Conservation (phyloP, 2,888 invertebrate genomes). For the Parnassius orleans region DNA sequence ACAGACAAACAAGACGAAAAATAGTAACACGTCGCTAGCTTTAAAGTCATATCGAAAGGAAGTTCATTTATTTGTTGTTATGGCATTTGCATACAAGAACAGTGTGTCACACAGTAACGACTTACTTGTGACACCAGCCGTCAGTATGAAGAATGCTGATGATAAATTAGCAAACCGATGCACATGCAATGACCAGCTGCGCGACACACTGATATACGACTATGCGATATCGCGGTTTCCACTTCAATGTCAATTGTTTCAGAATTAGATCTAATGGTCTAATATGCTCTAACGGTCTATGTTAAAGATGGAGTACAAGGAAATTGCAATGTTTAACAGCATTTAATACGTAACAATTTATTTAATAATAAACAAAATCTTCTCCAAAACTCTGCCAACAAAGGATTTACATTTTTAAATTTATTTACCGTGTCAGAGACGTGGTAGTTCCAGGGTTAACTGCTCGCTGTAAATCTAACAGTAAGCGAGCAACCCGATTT, state of each 20-base stretch:
- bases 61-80: neutral
- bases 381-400: no score
- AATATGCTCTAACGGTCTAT: neutral
- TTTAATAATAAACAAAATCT: no score
- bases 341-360: no score
- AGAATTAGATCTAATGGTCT: constrained; percentile 32
- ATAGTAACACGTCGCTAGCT: neutral
- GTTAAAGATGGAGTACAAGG: no score
- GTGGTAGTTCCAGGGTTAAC: no score
- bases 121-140: constrained; percentile 20
- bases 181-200: constrained; percentile 46
- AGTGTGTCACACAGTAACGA: constrained; percentile 7
- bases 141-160: constrained; percentile 31
- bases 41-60: neutral
- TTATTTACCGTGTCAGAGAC: no score
- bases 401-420: no score
- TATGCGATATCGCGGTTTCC: constrained; percentile 39
- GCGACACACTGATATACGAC: constrained; percentile 40
- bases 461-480: no score
- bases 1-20: no score
- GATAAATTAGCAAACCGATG: constrained; percentile 32
- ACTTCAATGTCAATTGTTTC: constrained; percentile 50
- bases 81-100: neutral
- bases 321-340: no score
- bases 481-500: no score